These are phyloP conservation scores for Ochlodes sylvanus DNA, from an alignment of 2,888 invertebrate species.

Conservation along the genomic window DNA sequence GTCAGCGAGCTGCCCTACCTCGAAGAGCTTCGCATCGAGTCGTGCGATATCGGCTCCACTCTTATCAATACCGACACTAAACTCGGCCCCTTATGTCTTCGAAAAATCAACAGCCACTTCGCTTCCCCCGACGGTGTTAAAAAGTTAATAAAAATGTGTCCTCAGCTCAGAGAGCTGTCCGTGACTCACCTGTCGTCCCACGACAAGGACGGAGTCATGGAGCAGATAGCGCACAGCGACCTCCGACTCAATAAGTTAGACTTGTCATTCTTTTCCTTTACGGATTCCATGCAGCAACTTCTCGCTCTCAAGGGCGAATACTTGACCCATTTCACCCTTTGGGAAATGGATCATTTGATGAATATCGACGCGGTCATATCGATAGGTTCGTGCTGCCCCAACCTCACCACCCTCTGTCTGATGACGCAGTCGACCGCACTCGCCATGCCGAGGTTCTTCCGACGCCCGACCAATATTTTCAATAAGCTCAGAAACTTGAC, in stretches of 20 bases:
- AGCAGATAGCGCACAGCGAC: constrained; percentile 70
- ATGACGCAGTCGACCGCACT: constrained; percentile 75
- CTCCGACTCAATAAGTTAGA: constrained; percentile 67
- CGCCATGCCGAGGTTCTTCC: constrained; percentile 66
- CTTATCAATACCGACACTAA: constrained; percentile 66
- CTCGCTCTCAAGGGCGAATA: constrained; percentile 69
- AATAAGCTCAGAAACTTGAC: constrained; percentile 66
- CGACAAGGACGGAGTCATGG: constrained; percentile 74
- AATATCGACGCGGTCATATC: constrained; percentile 69
- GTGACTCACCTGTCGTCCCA: constrained; percentile 75
- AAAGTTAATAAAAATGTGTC: constrained; percentile 75
- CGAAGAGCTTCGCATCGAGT: constrained; percentile 77
- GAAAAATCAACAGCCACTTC: constrained; percentile 78
- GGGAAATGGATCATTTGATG: constrained; percentile 76
- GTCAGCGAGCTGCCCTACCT: constrained; percentile 71
- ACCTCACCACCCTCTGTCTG: constrained; percentile 69
- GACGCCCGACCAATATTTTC: constrained; percentile 64
- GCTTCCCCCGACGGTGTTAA: constrained; percentile 74
- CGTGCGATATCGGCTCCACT: constrained; percentile 80
- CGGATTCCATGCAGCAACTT: constrained; percentile 69
- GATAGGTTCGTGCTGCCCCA: constrained; percentile 73
- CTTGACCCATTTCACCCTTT: constrained; percentile 76
- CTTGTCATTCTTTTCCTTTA: constrained; percentile 77
- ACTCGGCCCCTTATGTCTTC: constrained; percentile 72
- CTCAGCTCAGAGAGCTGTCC: constrained; percentile 70